A percentile compares a stretch with the other conserved stretches of the same genome.
These are phyloP conservation scores for Semaprochilodus insignis DNA, from an alignment of 2,797 vertebrate species.

Conservation along the genomic window DNA sequence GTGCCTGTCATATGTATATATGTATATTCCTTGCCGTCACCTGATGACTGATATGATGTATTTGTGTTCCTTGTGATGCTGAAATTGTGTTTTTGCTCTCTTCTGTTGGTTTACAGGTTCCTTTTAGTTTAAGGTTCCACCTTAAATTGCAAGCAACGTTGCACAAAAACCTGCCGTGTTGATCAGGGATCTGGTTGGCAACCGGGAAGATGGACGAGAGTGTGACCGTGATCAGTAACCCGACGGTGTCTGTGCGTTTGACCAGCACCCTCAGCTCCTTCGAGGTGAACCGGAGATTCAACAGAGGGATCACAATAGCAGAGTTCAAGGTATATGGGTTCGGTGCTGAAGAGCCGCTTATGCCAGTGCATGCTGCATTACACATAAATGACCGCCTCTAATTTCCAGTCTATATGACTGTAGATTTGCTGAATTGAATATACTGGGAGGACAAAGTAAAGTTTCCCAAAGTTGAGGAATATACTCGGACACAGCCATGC, in stretches of 20 bases:
- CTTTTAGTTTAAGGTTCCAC: not conserved
- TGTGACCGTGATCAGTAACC: conserved; percentile 75
- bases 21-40: no score
- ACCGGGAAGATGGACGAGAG: conserved; percentile 76
- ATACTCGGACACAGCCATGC: no score
- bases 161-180: not conserved
- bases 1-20: no score
- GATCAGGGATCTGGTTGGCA: not conserved
- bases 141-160: not conserved
- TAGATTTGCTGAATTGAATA: no score
- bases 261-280: conserved; percentile 85
- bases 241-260: conserved; percentile 82
- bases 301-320: conserved; percentile 83
- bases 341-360: no score
- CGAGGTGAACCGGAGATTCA: conserved; percentile 80
- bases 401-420: no score
- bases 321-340: conserved; percentile 84
- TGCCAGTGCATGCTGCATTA: no score
- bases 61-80: no score
- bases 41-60: no score
- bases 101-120: not conserved
- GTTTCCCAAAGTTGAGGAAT: no score
- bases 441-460: no score
- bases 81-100: not conserved
- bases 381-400: no score